These are phyloP conservation scores for Dromiciops gliroides DNA, from an alignment of 2,113 vertebrate genomes.

Conservation along the genomic window DNA sequence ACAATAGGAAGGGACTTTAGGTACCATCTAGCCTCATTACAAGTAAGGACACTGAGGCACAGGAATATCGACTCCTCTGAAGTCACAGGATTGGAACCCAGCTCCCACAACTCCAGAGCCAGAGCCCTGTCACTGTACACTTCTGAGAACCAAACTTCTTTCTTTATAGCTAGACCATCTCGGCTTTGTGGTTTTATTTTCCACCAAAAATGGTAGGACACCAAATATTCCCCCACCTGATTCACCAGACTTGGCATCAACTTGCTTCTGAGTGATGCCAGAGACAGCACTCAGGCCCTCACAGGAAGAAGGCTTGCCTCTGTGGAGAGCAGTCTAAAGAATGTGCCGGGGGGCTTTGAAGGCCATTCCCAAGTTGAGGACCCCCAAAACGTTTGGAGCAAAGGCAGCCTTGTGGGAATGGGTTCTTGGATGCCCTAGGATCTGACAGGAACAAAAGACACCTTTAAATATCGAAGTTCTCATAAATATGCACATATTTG, in stretches of 20 bases:
- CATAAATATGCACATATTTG: no score
- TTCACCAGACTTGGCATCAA: background rate
- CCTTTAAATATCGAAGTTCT: background rate
- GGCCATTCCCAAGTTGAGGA: background rate
- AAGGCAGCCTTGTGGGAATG: background rate
- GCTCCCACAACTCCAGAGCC: background rate
- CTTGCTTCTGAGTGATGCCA: background rate
- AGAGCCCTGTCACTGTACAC: background rate
- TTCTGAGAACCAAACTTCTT: background rate
- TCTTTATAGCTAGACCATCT: background rate
- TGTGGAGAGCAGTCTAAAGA: background rate
- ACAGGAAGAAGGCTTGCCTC: background rate
- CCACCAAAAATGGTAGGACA: background rate
- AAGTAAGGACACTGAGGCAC: background rate
- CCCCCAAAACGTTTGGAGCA: background rate
- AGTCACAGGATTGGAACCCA: background rate
- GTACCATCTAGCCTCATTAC: background rate
- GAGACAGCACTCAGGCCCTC: background rate
- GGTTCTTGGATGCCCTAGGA: background rate
- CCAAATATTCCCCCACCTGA: background rate
- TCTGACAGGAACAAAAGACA: background rate
- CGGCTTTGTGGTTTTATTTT: background rate
- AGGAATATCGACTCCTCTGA: background rate
- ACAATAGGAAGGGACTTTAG: background rate
- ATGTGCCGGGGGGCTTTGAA: background rate